phyloP scores from a whole-genome alignment of 2,888 invertebrate genomes.

The Ctena decussata region DNA sequence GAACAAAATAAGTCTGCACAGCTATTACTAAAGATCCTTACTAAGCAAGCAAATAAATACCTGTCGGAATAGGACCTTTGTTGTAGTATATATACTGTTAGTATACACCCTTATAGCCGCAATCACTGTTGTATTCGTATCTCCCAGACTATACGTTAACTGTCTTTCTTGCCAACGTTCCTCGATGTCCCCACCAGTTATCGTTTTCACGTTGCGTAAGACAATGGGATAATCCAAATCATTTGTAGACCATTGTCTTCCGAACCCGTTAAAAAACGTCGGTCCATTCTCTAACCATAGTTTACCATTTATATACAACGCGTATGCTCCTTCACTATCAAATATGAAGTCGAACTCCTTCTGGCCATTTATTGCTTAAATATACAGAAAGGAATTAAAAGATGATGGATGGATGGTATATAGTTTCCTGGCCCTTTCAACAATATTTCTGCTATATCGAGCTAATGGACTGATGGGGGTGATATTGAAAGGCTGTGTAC shows the following conservation, averaged over 20 bases:
- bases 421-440: too few species aligned
- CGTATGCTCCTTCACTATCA: slow-evolving; percentile 36
- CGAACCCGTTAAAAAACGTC: slow-evolving; percentile 62
- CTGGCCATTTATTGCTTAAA: neutral
- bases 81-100: neutral
- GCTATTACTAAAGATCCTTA: too few species aligned
- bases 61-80: slow-evolving; percentile 37
- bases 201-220: neutral
- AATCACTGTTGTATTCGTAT: neutral
- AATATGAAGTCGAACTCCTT: neutral
- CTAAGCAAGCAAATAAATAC: too few species aligned
- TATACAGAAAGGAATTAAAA: too few species aligned
- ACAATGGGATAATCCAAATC: neutral
- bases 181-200: neutral
- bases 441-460: too few species aligned
- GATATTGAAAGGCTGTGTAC: too few species aligned
- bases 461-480: too few species aligned
- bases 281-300: slow-evolving; percentile 59
- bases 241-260: slow-evolving; percentile 35
- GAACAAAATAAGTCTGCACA: too few species aligned
- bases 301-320: slow-evolving; percentile 33
- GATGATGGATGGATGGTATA: too few species aligned
- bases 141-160: slow-evolving; percentile 25
- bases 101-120: slow-evolving; percentile 15
- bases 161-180: slow-evolving; percentile 26